A percentile compares a stretch with the other conserved stretches of the same genome.
Evolutionary conservation across 2,113 vertebrate genomes (phyloP).

Genomic region (Pelvicachromis taeniatus): DNA sequence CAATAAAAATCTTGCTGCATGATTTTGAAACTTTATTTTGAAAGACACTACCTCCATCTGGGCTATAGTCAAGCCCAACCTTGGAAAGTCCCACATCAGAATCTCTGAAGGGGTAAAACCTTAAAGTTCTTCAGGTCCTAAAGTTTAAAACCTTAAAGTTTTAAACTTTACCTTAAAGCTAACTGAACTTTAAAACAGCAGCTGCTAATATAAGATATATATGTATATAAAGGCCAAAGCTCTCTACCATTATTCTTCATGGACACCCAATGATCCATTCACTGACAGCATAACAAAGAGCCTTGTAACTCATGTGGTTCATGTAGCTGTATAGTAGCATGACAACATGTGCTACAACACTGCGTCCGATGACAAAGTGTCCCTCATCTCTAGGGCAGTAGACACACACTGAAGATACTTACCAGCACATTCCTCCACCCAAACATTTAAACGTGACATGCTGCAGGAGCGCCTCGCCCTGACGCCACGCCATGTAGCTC

Average conservation of each 20-base stretch:
- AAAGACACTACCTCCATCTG: not conserved
- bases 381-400: not conserved
- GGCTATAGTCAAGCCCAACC: not conserved
- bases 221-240: not conserved
- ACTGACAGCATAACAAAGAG: not conserved
- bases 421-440: constrained; percentile 75
- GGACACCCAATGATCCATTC: not conserved
- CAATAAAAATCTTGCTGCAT: not conserved
- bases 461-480: constrained; percentile 66
- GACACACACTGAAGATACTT: constrained; percentile 49
- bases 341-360: not conserved
- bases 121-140: not conserved
- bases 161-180: not conserved
- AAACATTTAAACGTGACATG: constrained; percentile 72
- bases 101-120: not conserved
- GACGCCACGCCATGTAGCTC: constrained; percentile 26
- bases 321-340: not conserved
- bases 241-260: not conserved
- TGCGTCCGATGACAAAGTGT: constrained; percentile 10
- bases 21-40: not conserved
- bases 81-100: too few relatives aligned
- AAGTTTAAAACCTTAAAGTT: not conserved
- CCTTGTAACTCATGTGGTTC: not conserved
- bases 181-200: not conserved
- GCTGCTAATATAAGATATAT: not conserved